Evolutionary conservation across 2,888 invertebrate species (phyloP).

Genomic region (Glyphotaelius pellucidus): DNA sequence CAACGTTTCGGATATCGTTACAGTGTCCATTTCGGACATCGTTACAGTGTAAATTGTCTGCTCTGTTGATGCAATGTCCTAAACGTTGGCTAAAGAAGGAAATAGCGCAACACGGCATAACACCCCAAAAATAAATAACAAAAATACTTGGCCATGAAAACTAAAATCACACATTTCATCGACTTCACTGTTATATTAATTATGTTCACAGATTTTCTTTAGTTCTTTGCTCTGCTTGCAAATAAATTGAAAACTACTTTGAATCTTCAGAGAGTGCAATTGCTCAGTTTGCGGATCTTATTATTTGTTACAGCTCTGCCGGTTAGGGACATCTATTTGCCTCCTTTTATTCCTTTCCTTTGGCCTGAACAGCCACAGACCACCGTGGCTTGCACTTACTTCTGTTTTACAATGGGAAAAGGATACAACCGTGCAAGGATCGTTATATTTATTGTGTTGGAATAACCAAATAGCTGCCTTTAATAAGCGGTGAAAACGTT

Average conservation of each 20-base stretch:
- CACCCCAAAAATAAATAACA: too few species aligned
- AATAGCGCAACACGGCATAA: too few species aligned
- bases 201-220: background rate
- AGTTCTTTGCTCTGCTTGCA: background rate
- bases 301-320: background rate
- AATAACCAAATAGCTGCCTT: background rate
- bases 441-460: background rate
- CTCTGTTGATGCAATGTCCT: too few species aligned
- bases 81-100: too few species aligned
- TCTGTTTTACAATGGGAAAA: background rate
- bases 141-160: too few species aligned
- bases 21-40: too few species aligned
- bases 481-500: background rate
- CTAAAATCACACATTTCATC: too few species aligned
- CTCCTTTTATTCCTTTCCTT: background rate
- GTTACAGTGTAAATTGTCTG: too few species aligned
- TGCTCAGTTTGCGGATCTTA: background rate
- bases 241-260: background rate
- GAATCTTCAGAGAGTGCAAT: background rate
- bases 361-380: background rate
- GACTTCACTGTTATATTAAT: too few species aligned
- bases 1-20: too few species aligned
- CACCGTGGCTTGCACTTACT: background rate
- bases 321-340: background rate
- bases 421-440: background rate